Percentiles rank a stretch among this genome's conserved stretches.
phyloP scores from a whole-genome alignment of 35 echinoderm and acorn worm species.

The Anneissia japonica region DNA sequence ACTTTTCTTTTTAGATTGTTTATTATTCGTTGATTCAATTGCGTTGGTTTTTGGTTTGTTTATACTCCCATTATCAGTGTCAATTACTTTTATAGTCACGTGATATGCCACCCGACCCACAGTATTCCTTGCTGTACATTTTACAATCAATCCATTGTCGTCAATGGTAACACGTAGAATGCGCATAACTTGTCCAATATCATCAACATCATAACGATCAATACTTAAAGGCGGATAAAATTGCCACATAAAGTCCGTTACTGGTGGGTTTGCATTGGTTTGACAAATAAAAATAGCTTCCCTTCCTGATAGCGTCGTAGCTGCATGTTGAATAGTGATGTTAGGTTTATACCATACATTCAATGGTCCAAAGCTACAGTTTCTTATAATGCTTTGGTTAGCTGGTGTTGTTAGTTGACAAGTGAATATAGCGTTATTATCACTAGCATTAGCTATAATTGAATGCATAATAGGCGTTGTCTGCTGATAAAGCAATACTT shows the following conservation, averaged over 20 bases:
- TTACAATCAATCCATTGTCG: not conserved
- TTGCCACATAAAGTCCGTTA: not conserved
- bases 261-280: not conserved
- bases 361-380: not conserved
- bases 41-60: not conserved
- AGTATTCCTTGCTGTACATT: not conserved
- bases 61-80: not conserved
- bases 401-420: not conserved
- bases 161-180: not conserved
- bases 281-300: not conserved
- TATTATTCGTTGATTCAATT: not conserved
- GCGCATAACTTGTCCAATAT: not conserved
- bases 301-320: not conserved
- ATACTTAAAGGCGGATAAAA: not conserved
- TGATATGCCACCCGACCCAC: not conserved
- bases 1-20: not conserved
- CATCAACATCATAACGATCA: not conserved
- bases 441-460: not conserved
- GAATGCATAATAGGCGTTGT: not conserved
- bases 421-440: not conserved
- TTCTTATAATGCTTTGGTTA: not conserved
- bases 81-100: not conserved
- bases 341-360: not conserved
- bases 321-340: not conserved
- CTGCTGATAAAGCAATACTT: not conserved